Conservation (phyloP, 2,888 invertebrate species). For the Herminia tarsipennalis region DNA sequence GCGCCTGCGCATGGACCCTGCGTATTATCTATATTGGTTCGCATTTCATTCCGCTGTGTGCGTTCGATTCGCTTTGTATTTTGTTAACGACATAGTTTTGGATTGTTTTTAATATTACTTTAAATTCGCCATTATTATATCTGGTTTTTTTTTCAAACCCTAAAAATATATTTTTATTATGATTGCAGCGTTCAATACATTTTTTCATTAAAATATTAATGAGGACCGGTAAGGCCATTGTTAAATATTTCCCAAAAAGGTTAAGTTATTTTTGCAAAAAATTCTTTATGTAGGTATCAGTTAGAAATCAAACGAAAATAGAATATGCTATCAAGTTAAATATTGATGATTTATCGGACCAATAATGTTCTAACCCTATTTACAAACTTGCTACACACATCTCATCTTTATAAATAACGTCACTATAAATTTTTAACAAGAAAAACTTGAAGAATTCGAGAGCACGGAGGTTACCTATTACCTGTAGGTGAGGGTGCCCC, state of each 20-base stretch:
- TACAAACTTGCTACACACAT: constrained; percentile 16
- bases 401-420: constrained; percentile 11
- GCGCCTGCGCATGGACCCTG: constrained; percentile 26
- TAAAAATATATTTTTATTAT: neutral
- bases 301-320: too few species aligned
- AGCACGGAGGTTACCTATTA: constrained; percentile 40
- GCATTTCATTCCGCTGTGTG: constrained; percentile 24
- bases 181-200: neutral
- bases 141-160: too few species aligned
- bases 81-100: neutral
- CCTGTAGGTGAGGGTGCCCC: constrained; percentile 42
- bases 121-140: neutral
- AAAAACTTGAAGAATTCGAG: constrained; percentile 38
- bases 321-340: neutral
- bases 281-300: too few species aligned
- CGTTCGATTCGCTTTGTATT: constrained; percentile 27
- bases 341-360: constrained; percentile 4
- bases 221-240: too few species aligned
- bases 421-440: constrained; percentile 23
- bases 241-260: too few species aligned
- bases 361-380: too few species aligned
- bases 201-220: too few species aligned
- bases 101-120: neutral
- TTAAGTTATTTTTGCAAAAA: too few species aligned
- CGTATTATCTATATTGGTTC: constrained; percentile 31